Conservation (phyloP, 2,888 invertebrate species). For the Rhyacophila evoluta region DNA sequence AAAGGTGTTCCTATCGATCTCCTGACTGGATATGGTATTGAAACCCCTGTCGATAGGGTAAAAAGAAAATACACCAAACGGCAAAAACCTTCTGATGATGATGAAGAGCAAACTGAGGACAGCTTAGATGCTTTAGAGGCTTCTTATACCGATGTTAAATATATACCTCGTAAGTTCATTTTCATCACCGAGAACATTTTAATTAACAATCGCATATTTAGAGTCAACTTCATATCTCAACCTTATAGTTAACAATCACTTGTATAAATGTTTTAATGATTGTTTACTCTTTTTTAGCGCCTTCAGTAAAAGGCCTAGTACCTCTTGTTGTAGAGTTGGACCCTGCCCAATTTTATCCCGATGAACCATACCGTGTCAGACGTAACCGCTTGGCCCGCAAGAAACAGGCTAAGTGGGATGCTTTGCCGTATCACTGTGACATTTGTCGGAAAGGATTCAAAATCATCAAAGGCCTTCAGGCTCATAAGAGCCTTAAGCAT, state of each 20-base stretch:
- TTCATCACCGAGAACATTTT: no score
- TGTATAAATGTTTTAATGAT: no score
- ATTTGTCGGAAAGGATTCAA: slow-evolving; percentile 49
- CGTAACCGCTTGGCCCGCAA: not conserved
- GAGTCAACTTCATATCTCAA: no score
- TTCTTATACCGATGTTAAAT: not conserved
- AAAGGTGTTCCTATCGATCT: slow-evolving; percentile 44
- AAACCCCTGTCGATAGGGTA: slow-evolving; percentile 19
- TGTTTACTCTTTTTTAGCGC: not conserved
- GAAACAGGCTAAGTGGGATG: slow-evolving; percentile 3
- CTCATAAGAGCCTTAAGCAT: slow-evolving; percentile 47
- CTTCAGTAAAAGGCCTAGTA: not conserved
- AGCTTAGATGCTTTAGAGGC: slow-evolving; percentile 4
- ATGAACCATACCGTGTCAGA: slow-evolving; percentile 61
- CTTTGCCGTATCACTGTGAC: slow-evolving; percentile 36
- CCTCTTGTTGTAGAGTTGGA: slow-evolving; percentile 63
- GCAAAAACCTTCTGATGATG: slow-evolving; percentile 23
- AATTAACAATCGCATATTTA: no score
- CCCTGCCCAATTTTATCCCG: slow-evolving; percentile 66
- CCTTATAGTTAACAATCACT: no score
- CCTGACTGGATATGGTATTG: slow-evolving; percentile 28
- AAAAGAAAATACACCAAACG: slow-evolving; percentile 41
- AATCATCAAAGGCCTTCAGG: slow-evolving; percentile 39
- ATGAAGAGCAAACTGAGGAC: slow-evolving; percentile 11
- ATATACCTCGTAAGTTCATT: not conserved